Conservation (phyloP, 2,797 vertebrate genomes). For the Gouania willdenowi region DNA sequence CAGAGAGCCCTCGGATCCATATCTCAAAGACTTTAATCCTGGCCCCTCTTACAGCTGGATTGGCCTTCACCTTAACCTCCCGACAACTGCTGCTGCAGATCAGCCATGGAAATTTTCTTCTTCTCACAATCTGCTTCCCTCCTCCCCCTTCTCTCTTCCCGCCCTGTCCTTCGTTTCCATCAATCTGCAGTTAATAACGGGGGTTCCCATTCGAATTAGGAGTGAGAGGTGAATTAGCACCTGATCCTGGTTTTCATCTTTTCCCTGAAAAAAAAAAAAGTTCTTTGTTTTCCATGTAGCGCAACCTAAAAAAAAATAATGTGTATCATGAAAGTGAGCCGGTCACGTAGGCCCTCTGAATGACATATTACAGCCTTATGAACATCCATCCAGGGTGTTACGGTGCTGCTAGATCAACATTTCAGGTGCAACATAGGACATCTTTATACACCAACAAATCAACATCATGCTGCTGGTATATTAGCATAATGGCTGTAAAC, state of each 20-base stretch:
- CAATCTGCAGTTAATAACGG: slow-evolving; percentile 42
- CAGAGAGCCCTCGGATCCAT: slow-evolving; percentile 84
- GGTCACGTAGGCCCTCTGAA: slow-evolving; percentile 1
- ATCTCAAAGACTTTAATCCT: slow-evolving; percentile 92
- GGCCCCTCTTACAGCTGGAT: slow-evolving; percentile 80
- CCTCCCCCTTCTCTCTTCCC: slow-evolving; percentile 13
- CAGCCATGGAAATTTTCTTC: slow-evolving; percentile 78
- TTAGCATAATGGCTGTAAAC: not conserved
- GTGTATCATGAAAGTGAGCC: slow-evolving; percentile 33
- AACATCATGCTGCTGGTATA: not conserved
- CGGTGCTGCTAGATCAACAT: not conserved
- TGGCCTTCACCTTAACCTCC: slow-evolving; percentile 83
- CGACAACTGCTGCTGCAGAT: slow-evolving; percentile 82
- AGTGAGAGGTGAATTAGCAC: slow-evolving; percentile 58
- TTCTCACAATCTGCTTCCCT: slow-evolving; percentile 59
- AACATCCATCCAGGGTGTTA: not conserved
- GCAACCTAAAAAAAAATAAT: slow-evolving; percentile 30
- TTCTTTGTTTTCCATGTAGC: slow-evolving; percentile 34
- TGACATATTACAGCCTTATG: not conserved
- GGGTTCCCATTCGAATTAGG: slow-evolving; percentile 55
- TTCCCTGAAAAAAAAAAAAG: slow-evolving; percentile 32
- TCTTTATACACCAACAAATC: not conserved
- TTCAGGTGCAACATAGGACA: not conserved
- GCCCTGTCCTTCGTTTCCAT: slow-evolving; percentile 15
- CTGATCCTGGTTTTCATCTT: slow-evolving; percentile 65